Evolutionary conservation across 2,797 vertebrate species (phyloP), one percentile per base, ranked within the genome.

Genomic region (Babyrousa celebensis): DNA sequence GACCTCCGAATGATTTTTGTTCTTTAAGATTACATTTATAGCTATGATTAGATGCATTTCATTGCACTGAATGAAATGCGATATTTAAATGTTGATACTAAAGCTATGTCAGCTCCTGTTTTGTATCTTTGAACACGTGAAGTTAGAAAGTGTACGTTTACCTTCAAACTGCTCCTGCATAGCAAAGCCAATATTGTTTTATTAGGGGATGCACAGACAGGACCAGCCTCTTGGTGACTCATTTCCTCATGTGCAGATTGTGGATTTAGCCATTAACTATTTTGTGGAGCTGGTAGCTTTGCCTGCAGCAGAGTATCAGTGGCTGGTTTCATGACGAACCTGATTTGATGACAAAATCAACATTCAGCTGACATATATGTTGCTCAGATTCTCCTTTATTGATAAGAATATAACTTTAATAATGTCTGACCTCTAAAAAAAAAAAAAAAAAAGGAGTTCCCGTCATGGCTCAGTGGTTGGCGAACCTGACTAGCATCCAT

Each of bases 61-160:
- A 14, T 10, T 40, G 68, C 54, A 27, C 67, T 62, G 52, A 83
- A n/a, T 32, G 52, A 32, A 78, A 56, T 32, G 18, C 29, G 21
- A 3, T 21, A 77, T 68, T 25, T 89, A 75, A 89, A 32, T 40
- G 32, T 94, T 90, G 88, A 43, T 84, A 18, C 70, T 84, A 90
- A 88, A 80, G 43, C 5, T 0, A 3, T 70, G 16, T 15, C 18
- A n/a, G 48, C 56, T 75, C 89, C 84, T 80, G 48, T n/a, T 77
- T 60, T 52, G 23, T 85, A 18, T 52, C 52, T 68, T 6, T 40
- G 74, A 75, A n/a, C 52, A n/a, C 71, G 18, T 14, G 60, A 7
- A 62, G 16, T 72, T 68, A 27, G 71, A 65, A 80, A 29, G 70
- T 70, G 16, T 1, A 1, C 17, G 0, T 17, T 79, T 8, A 9